Evolutionary conservation across 2,797 vertebrate genomes (phyloP), one percentile per base, ranked within the genome.

Genomic region (Syngnathus rostellatus): DNA sequence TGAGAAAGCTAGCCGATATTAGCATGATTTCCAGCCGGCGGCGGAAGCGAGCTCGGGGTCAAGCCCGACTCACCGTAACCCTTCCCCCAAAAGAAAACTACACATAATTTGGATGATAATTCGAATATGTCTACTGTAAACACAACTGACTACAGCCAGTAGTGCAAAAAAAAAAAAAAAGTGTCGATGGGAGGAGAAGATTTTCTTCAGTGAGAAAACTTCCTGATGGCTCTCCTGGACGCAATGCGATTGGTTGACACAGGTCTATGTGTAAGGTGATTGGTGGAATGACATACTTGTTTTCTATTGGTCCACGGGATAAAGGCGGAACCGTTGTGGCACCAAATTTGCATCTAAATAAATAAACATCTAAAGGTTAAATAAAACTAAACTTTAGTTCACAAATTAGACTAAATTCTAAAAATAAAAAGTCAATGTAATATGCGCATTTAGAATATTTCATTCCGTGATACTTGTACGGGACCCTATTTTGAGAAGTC

Each of bases 201-300:
- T 19, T 59, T 23, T 7, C 8, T 37, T 55, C 37, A 2, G 53
- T 50, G 19, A 39, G 16, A n/a, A 39, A 65, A 80, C 83, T 89
- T 90, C 87, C 87, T 85, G 87, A 85, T 87, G 68, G 78, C 64
- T 67, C 79, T 75, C 77, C 74, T 68, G 58, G 67, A 5, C 40
- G 2, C 16, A 2, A 48, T 43, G 19, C 16, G 58, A 89, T 90
- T 86, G 86, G 88, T 70, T 31, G 60, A 31, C 5, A 21, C 6
- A 45, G 41, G 45, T 31, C 21, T 9, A 1, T 6, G 14, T 17
- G 60, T 5, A 3, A 25, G 60, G 60, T 43, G 60, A 62, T 62
- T 62, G 41, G 60, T 8, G 21, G 9, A 61, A 21, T 16, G 12
- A 16, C 60, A 45, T 14, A 25, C 11, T 45, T 11, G 60, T 45